Conservation (phyloP, 1,140 invertebrate genomes). For the Trichonephila clavata region DNA sequence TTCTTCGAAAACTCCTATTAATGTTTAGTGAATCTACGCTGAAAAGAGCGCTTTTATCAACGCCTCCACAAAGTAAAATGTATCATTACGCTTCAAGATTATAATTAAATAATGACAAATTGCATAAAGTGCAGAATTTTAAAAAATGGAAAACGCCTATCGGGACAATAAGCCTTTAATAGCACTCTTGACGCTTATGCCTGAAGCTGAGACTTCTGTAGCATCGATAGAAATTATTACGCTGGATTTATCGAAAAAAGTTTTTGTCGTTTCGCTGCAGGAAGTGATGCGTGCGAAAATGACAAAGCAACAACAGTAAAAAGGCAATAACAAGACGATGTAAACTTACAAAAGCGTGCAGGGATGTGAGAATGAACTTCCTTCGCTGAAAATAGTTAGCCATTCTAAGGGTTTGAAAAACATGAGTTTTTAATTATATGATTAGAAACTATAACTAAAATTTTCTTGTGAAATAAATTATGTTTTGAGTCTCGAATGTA, state of each 20-base stretch:
- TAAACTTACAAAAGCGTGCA: conserved; percentile 36
- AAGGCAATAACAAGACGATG: neutral
- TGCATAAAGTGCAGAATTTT: conserved; percentile 52
- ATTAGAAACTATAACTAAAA: neutral
- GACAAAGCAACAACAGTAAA: conserved; percentile 29
- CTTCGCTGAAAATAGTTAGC: neutral
- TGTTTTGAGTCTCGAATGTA: neutral
- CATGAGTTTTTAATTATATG: neutral
- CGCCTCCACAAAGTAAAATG: conserved; percentile 38
- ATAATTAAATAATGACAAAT: conserved; percentile 67
- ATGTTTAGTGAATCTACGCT: neutral
- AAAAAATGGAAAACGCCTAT: conserved; percentile 61
- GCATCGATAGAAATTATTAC: conserved; percentile 55
- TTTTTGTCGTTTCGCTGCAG: neutral
- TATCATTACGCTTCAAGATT: conserved; percentile 54
- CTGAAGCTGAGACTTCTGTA: conserved; percentile 1
- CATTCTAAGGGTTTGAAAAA: neutral
- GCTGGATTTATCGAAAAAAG: conserved; percentile 17
- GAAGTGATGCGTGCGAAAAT: conserved; percentile 27
- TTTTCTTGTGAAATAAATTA: neutral
- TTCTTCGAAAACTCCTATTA: neutral
- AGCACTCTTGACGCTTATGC: conserved; percentile 25
- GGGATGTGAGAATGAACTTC: conserved; percentile 3
- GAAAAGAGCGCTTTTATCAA: conserved; percentile 48
- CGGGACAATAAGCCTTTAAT: conserved; percentile 59